These are phyloP conservation scores for Ceraclea dissimilis DNA, from an alignment of 2,888 invertebrate species.

Conservation along the genomic window DNA sequence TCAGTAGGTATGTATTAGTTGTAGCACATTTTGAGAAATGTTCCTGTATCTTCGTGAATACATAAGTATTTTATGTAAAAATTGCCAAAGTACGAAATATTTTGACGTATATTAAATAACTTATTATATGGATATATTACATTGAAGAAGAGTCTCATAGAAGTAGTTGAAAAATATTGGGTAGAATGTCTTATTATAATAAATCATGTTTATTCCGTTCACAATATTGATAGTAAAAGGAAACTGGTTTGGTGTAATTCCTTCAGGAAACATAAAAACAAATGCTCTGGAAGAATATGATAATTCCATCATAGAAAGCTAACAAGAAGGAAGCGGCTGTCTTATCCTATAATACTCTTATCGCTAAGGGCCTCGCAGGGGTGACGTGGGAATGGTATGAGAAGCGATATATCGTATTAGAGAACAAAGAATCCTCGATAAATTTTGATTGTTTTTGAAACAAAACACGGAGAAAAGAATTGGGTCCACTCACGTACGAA, in stretches of 20 bases:
- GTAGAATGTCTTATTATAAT: not conserved
- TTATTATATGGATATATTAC: too few species aligned
- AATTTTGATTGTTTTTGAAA: slow-evolving; percentile 13
- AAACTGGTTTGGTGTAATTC: slow-evolving; percentile 12
- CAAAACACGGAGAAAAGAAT: not conserved
- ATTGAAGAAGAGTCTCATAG: too few species aligned
- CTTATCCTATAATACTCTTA: slow-evolving; percentile 3
- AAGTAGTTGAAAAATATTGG: too few species aligned
- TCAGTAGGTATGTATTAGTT: too few species aligned
- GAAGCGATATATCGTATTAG: slow-evolving; percentile 22
- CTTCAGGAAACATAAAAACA: slow-evolving; percentile 23
- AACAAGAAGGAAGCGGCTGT: not conserved
- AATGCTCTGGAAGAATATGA: slow-evolving; percentile 22
- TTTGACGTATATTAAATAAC: too few species aligned
- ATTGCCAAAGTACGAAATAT: too few species aligned
- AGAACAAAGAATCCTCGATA: slow-evolving; percentile 16
- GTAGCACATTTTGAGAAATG: too few species aligned
- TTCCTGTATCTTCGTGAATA: too few species aligned
- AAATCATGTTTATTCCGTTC: not conserved
- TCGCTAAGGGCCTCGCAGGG: slow-evolving; percentile 4
- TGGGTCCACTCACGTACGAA: slow-evolving; percentile 1
- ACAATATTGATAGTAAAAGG: too few species aligned
- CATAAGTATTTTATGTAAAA: too few species aligned
- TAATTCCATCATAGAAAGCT: slow-evolving; percentile 19
- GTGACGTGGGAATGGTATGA: slow-evolving; percentile 7